Conservation (phyloP, 2,888 invertebrate species). For the Agrypnus murinus region DNA sequence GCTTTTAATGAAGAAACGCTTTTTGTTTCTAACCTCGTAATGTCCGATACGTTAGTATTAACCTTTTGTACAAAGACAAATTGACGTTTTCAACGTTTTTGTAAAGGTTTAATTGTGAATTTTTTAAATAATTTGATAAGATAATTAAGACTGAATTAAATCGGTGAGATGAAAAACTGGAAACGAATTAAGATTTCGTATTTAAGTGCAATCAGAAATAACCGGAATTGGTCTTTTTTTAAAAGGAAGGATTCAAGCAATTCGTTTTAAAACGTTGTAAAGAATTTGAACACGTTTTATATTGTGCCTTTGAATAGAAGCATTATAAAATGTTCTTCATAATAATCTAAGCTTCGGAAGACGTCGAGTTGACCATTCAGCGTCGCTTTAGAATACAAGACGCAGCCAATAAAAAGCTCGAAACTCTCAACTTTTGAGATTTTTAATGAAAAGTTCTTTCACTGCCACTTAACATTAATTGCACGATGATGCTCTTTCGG, state of each 20-base stretch:
- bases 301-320: slow-evolving; percentile 31
- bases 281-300: slow-evolving; percentile 38
- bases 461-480: slow-evolving; percentile 66
- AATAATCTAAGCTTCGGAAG: slow-evolving; percentile 48
- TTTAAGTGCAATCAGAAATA: slow-evolving; percentile 1
- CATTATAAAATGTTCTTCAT: slow-evolving; percentile 45
- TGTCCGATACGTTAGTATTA: no score
- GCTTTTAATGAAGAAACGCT: no score
- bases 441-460: slow-evolving; percentile 65
- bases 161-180: background rate
- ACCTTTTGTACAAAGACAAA: no score
- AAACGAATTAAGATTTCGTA: background rate
- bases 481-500: slow-evolving; percentile 60
- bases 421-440: slow-evolving; percentile 62
- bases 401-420: slow-evolving; percentile 61
- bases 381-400: slow-evolving; percentile 59
- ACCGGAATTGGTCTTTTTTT: slow-evolving; percentile 16
- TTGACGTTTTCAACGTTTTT: no score
- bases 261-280: slow-evolving; percentile 19
- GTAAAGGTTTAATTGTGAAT: no score
- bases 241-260: slow-evolving; percentile 16
- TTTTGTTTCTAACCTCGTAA: no score
- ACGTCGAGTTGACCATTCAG: slow-evolving; percentile 53
- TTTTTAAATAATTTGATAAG: no score
- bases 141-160: slow-evolving; percentile 10